phyloP scores from a whole-genome alignment of 2,797 vertebrate species.

The Urocyon cinereoargenteus region DNA sequence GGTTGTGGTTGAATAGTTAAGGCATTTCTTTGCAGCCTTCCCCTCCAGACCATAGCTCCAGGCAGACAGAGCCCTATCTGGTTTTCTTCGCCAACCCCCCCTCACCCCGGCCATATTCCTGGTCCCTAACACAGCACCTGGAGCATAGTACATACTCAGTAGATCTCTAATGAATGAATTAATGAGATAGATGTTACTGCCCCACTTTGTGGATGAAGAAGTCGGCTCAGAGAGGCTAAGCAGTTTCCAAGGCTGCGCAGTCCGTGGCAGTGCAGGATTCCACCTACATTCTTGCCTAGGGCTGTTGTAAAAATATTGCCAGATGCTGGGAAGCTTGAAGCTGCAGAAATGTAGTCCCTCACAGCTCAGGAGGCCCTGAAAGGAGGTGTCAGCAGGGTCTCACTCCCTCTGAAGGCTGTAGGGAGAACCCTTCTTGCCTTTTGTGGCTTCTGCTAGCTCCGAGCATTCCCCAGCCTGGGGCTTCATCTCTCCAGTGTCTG shows the following conservation, averaged over 20 bases:
- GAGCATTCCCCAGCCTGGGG: background rate
- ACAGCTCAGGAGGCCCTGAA: background rate
- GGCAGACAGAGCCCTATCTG: fast-evolving
- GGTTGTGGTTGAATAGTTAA: fast-evolving
- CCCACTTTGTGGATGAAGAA: background rate
- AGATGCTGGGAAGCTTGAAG: background rate
- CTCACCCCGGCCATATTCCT: background rate
- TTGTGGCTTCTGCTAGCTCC: background rate
- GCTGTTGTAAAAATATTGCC: background rate
- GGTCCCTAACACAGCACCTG: background rate
- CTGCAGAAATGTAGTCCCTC: background rate
- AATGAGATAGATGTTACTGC: background rate
- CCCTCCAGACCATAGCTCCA: background rate
- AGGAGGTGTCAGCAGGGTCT: background rate
- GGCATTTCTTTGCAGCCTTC: background rate
- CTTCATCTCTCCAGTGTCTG: fast-evolving
- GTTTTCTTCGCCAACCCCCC: background rate
- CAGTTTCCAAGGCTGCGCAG: background rate
- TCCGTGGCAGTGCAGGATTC: background rate
- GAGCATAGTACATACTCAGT: background rate
- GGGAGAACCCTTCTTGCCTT: background rate
- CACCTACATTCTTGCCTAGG: background rate
- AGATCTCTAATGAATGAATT: background rate
- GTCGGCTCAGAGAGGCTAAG: background rate
- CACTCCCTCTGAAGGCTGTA: background rate